Base-by-base conservation (phyloP, 2,888 invertebrate genomes). In the Dendrolimus houi region DNA sequence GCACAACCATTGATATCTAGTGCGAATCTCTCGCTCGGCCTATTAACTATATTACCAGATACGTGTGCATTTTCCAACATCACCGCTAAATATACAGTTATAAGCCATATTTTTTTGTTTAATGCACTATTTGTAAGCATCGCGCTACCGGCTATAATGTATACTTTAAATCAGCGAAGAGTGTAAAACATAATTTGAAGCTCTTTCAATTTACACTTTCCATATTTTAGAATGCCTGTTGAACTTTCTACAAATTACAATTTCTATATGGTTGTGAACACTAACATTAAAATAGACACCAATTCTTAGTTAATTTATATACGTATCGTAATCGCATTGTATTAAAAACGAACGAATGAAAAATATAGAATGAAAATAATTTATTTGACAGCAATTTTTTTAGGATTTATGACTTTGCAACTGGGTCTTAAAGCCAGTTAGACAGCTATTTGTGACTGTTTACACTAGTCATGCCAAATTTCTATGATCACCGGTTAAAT, bases 1-100 rank as follows among this genome's bases (percentile, higher is more conserved):
- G 76, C 72, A 70, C 90, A 90, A 57, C 79, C 83, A 64, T 72
- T 74, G 60, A 87, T 68, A 66, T 88, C 86, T 56, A 82, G 69
- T 57, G 66, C 70, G 65, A 77, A 85, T 64, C 72, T 76, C 65
- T 79, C 81, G 60, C 74, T 77, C 40, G 74, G 71, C 41, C 75
- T 66, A 62, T 81, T 77, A 57, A 75, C 66, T 59, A 77, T 68
- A 61, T 75, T 76, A 60, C 74, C 77, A 60, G 73, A 67, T 58
- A 74, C 75, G 65, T 76, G 74, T 55, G 71, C 76, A 64, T 77
- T 71, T 62, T 73, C 67, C 52, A 74, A 64, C 60, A 70, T 64
- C 60, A 74, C 62, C 62, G 78, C 52, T 56, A 68, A 60, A 63
- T 62, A 75, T 47, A 62, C 63, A 58, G 71, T 57, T 59, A 77